Base-by-base conservation (phyloP, 1,140 invertebrate genomes). In the Mylabris phalerata region DNA sequence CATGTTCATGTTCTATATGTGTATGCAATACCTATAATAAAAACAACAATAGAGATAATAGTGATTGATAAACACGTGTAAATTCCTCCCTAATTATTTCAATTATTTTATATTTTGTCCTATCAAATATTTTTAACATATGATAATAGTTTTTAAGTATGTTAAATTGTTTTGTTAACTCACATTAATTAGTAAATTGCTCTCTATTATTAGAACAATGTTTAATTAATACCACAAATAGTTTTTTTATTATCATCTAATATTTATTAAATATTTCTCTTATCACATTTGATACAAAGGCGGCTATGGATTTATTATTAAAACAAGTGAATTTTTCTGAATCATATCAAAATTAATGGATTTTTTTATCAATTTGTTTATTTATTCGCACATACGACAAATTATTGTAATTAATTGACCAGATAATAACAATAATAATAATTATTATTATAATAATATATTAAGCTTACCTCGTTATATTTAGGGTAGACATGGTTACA, bases 1-100 rank as follows among this genome's bases (percentile, higher is more conserved):
- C 73, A 75, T 94, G 91, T 27, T 75, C 75, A 3, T 85, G 81
- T 61, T 91, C 90, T 61, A 93, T 82, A 71, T 90, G 85, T 55
- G 89, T 89, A 67, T 90, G 84, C 43, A 94, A 79, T 38, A 94
- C 84, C 90, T 94, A 79, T 50, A 52, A 49, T 47, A 11, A 38
- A 57, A 45, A 26, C 44, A 42, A 19, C 42, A 49, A 50, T 50
- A 38, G 26, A 9, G 27, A 48, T 46, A 55, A 54, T 13, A 48
- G 40, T 43, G 42, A 43, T 26, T 50, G n/a, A 38, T 49, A 38
- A 32, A 38, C 26, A 38, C 6, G 48, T 11, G 24, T 27, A 50
- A 27, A 26, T 50, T 38, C 48, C 2, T 46, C 39, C 43, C 45
- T 19, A 59, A 32, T 24, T 57, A 19, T 46, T 32, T 47, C 52